Percentiles rank a stretch among this genome's conserved stretches.
phyloP scores from a whole-genome alignment of 2,113 vertebrate species.

The Seriola quinqueradiata region DNA sequence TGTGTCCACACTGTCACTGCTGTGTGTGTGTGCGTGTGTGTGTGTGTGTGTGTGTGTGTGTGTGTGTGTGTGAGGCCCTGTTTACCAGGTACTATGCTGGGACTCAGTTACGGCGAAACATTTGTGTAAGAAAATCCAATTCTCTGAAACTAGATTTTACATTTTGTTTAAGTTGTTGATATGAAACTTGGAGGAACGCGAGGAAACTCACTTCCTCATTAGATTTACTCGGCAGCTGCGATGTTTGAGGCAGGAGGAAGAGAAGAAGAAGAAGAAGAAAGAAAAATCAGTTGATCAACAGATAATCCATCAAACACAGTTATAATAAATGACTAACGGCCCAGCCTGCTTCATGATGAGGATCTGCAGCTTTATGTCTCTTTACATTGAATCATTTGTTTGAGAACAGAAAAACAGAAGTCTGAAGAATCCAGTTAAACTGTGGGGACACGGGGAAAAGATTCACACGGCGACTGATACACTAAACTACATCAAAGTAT shows the following conservation, averaged over 20 bases:
- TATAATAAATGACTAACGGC: background rate
- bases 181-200: background rate
- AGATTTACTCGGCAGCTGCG: background rate
- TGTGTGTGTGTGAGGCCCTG: constrained; percentile 18
- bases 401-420: background rate
- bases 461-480: background rate
- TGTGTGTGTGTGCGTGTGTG: constrained; percentile 16
- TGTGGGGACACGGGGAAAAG: background rate
- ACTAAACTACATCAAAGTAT: no score
- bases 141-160: background rate
- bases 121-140: background rate
- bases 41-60: constrained; percentile 27
- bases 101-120: background rate
- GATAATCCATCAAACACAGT: background rate
- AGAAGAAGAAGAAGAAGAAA: background rate
- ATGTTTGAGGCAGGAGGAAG: background rate
- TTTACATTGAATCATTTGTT: background rate
- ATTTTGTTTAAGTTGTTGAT: background rate
- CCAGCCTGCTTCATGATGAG: background rate
- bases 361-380: background rate
- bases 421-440: background rate
- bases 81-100: background rate
- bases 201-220: background rate
- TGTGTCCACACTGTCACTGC: background rate
- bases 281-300: background rate